Evolutionary conservation across 2,113 vertebrate genomes (phyloP), one percentile per base, ranked within the genome.

Genomic region (Garra rufa): DNA sequence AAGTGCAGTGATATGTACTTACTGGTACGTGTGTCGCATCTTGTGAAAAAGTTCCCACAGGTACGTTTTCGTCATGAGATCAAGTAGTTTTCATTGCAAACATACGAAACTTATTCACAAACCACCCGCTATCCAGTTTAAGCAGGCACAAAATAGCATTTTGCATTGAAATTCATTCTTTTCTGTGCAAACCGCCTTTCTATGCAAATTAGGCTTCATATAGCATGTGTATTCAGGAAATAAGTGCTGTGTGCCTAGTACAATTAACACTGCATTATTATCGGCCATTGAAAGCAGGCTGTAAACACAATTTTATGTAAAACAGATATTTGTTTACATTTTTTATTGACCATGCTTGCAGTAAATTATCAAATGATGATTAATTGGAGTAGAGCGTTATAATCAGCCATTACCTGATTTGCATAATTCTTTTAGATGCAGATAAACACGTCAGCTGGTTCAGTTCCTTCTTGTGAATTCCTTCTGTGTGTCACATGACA

Each of bases 181-280:
- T 69, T 69, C 63, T 4, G 10, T n/a, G 8, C 21, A 24, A 71
- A 43, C 15, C 7, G 30, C 5, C 10, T 46, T 46, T 73, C n/a
- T 46, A 73, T 73, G 70, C 70, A 73, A 73, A 46, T 24, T 70
- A 70, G 70, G 70, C 41, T 73, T 73, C 69, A 26, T 26, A 73
- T 73, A 71, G 10, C 41, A 73, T 73, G n/a, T 9, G 11, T 15
- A 73, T 73, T 26, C 4, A 44, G 26, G 19, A 70, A 24, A 24
- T 44, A 10, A 26, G 70, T 9, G 41, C n/a, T 73, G n/a, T 73
- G 11, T 73, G 38, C 21, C 41, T 46, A 21, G 34, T 70, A 41
- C 34, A 70, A 41, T 5, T 41, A 41, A 21, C 4, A 1, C 34
- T 34, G 65, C 4, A 5, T 10, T 38, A 41, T 69, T 38, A 69